A percentile compares a stretch with the other conserved stretches of the same genome.
These are phyloP conservation scores for Elysia chlorotica DNA, from an alignment of 1,140 invertebrate species.

Conservation along the genomic window DNA sequence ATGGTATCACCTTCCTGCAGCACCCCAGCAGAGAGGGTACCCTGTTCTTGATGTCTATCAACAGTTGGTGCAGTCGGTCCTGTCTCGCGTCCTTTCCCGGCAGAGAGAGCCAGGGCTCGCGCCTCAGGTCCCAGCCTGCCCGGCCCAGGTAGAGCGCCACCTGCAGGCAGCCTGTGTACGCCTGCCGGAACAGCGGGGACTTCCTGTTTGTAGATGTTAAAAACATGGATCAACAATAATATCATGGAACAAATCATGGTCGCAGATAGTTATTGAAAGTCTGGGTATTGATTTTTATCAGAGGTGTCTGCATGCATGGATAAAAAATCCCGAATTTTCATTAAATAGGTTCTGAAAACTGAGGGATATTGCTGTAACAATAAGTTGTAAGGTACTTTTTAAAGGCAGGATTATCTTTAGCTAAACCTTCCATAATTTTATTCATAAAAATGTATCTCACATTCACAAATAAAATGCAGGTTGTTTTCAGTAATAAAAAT, in stretches of 20 bases:
- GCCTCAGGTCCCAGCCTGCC: conserved; percentile 34
- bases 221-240: no score
- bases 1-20: conserved; percentile 25
- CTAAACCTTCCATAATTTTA: no score
- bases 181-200: conserved; percentile 37
- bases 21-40: conserved; percentile 21
- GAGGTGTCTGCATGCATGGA: not conserved
- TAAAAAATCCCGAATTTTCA: not conserved
- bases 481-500: no score
- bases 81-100: conserved; percentile 33
- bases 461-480: no score
- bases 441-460: no score
- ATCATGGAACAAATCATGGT: no score
- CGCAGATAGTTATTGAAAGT: no score
- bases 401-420: no score
- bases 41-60: conserved; percentile 11
- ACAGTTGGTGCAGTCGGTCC: conserved; percentile 21
- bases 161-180: conserved; percentile 30
- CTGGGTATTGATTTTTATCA: not conserved
- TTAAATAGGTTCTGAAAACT: not conserved
- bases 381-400: no score
- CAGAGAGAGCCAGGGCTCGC: conserved; percentile 33
- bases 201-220: conserved; percentile 16
- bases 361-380: not conserved
- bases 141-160: conserved; percentile 29